phyloP scores from a whole-genome alignment of 2,888 invertebrate genomes.

The Gari tellinella region DNA sequence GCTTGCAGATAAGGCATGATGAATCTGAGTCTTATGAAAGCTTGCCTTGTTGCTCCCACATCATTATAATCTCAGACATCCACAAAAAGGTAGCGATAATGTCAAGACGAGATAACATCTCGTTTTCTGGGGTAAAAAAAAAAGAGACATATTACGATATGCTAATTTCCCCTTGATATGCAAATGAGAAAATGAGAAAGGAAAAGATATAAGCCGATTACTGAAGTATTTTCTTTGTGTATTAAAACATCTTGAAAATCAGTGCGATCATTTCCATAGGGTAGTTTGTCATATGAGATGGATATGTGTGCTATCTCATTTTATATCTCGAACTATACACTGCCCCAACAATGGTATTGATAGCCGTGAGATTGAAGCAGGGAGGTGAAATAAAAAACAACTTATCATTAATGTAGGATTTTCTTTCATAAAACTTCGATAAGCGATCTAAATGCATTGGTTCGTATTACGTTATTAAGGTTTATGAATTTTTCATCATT shows the following conservation, averaged over 20 bases:
- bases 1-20: constrained; percentile 52
- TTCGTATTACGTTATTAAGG: constrained; percentile 31
- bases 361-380: constrained; percentile 35
- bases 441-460: constrained; percentile 13
- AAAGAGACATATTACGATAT: constrained; percentile 65
- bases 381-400: constrained; percentile 37
- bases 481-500: constrained; percentile 42
- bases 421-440: constrained; percentile 37
- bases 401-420: constrained; percentile 50
- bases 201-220: constrained; percentile 64
- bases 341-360: constrained; percentile 42
- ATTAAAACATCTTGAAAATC: constrained; percentile 43
- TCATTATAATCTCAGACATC: constrained; percentile 43
- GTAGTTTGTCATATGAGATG: constrained; percentile 60
- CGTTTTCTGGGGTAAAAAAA: constrained; percentile 52
- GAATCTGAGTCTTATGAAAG: constrained; percentile 55
- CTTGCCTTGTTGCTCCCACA: constrained; percentile 57
- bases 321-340: constrained; percentile 4
- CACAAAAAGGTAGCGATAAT: constrained; percentile 47
- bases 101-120: constrained; percentile 51
- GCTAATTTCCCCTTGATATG: constrained; percentile 62
- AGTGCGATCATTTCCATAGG: constrained; percentile 41
- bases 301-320: constrained; percentile 20
- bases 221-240: constrained; percentile 61
- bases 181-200: constrained; percentile 51